These are phyloP conservation scores for Meta bourneti DNA, from an alignment of 2,888 invertebrate genomes.

Conservation along the genomic window DNA sequence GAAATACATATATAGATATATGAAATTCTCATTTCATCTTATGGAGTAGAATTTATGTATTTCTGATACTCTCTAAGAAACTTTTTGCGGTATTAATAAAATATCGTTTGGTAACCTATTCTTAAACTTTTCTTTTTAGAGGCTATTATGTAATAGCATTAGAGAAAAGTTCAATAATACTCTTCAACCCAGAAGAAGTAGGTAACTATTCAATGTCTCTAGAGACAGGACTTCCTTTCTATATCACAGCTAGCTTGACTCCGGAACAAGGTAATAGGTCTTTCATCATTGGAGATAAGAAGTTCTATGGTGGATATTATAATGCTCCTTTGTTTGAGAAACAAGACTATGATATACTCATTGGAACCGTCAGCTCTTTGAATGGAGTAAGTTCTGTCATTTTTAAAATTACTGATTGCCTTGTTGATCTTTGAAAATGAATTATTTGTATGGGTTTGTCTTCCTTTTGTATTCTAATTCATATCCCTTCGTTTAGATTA, in stretches of 20 bases:
- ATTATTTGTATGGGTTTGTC: neutral
- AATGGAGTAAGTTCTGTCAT: slow-evolving; percentile 83
- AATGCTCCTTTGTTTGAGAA: slow-evolving; percentile 87
- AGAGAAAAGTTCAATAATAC: slow-evolving; percentile 84
- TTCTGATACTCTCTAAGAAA: no score
- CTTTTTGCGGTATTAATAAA: no score
- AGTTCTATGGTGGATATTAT: slow-evolving; percentile 87
- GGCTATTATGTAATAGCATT: slow-evolving; percentile 89
- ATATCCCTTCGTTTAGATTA: slow-evolving; percentile 48
- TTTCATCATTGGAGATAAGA: slow-evolving; percentile 90
- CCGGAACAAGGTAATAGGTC: slow-evolving; percentile 85
- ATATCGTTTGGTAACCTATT: no score
- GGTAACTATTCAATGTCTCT: slow-evolving; percentile 86
- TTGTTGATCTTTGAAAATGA: neutral
- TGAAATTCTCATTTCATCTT: no score
- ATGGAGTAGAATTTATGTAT: no score
- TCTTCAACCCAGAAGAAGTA: slow-evolving; percentile 84
- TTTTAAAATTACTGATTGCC: neutral
- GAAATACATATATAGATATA: no score
- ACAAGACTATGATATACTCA: slow-evolving; percentile 85
- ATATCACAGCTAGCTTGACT: slow-evolving; percentile 90
- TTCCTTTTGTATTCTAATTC: neutral
- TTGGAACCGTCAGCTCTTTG: slow-evolving; percentile 87
- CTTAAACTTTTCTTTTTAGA: slow-evolving; percentile 79
- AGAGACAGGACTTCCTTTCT: slow-evolving; percentile 87